Conservation (phyloP, 2,797 vertebrate species). For the Sebastes steindachneri region DNA sequence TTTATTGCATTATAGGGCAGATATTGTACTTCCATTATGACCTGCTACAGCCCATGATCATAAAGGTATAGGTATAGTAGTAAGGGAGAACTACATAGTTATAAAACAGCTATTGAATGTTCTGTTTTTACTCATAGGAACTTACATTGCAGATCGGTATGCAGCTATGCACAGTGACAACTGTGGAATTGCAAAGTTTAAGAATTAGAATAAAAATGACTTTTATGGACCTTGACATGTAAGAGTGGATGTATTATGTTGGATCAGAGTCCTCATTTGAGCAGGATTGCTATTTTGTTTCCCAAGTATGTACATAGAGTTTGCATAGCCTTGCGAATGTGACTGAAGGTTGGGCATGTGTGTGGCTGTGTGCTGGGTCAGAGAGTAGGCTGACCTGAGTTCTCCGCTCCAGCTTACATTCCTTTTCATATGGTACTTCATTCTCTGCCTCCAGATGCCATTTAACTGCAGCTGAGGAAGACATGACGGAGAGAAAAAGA, state of each 20-base stretch:
- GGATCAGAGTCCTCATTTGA: neutral
- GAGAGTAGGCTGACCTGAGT: conserved; percentile 15
- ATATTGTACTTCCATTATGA: neutral
- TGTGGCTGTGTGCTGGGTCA: neutral
- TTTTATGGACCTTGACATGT: neutral
- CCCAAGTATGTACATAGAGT: neutral
- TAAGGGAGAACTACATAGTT: neutral
- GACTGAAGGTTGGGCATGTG: neutral
- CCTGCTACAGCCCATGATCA: neutral
- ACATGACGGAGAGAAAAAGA: conserved; percentile 2
- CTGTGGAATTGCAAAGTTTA: neutral
- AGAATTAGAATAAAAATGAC: neutral
- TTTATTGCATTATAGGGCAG: neutral
- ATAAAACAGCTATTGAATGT: neutral
- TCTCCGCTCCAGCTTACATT: neutral
- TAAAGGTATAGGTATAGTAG: neutral
- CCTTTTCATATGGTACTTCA: conserved; percentile 7
- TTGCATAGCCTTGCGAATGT: neutral
- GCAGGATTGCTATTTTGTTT: neutral
- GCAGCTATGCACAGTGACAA: neutral
- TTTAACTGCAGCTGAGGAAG: conserved; percentile 9
- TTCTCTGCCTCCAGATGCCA: neutral
- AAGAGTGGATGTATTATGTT: neutral
- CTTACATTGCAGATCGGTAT: neutral
- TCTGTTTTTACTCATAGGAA: neutral